Conservation (phyloP, 2,113 vertebrate species). For the Mesocricetus auratus region DNA sequence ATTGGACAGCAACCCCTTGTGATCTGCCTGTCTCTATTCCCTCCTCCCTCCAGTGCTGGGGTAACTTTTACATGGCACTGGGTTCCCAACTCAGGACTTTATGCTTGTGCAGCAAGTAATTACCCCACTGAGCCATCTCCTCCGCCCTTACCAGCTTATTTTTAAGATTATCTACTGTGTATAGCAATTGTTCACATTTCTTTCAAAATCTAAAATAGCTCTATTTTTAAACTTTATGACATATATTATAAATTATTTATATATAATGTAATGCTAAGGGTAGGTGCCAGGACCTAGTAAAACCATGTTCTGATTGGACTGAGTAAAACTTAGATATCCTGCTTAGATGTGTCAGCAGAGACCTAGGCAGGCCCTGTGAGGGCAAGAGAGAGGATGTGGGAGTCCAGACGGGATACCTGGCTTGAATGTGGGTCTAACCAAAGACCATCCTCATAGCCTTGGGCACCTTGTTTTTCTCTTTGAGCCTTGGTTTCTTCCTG, state of each 20-base stretch:
- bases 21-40: too few species aligned
- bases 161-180: neutral
- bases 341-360: neutral
- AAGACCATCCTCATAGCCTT: neutral
- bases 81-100: neutral
- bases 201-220: neutral
- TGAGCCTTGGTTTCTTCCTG: neutral
- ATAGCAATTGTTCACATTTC: neutral
- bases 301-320: neutral
- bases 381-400: neutral
- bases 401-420: neutral
- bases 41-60: neutral
- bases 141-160: neutral
- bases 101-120: neutral
- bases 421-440: neutral
- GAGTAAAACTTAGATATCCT: neutral
- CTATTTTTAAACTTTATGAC: neutral
- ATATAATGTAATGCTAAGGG: too few species aligned
- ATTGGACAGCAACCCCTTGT: neutral
- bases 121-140: neutral
- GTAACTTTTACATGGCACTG: too few species aligned
- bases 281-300: neutral
- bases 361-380: rapidly evolving
- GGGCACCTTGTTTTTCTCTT: neutral
- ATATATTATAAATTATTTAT: neutral